These are phyloP conservation scores for Melanchra persicariae DNA, from an alignment of 2,888 invertebrate species.

Conservation along the genomic window DNA sequence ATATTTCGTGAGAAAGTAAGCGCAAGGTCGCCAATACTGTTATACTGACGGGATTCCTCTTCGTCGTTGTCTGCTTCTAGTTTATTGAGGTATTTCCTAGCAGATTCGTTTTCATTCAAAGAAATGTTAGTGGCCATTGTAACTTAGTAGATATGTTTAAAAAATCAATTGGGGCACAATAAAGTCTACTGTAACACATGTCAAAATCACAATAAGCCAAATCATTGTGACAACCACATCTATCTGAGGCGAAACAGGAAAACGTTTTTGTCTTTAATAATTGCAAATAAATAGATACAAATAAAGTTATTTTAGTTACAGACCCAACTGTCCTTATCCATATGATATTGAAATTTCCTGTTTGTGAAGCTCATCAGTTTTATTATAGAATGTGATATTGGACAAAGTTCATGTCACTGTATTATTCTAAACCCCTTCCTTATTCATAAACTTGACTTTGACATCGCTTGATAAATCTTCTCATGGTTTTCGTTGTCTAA, in stretches of 20 bases:
- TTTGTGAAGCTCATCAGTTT: slow-evolving; percentile 65
- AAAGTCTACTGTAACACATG: background rate
- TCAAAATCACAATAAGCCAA: background rate
- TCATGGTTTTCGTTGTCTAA: slow-evolving; percentile 19
- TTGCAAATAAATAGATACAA: slow-evolving; percentile 50
- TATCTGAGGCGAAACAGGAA: slow-evolving; percentile 53
- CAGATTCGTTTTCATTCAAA: background rate
- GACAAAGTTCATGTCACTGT: slow-evolving; percentile 30
- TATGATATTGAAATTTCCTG: slow-evolving; percentile 71
- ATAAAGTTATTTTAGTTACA: slow-evolving; percentile 54
- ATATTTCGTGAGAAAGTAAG: slow-evolving; percentile 55
- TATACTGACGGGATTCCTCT: slow-evolving; percentile 3
- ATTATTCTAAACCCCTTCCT: slow-evolving; percentile 35
- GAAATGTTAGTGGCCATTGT: background rate
- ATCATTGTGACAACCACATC: slow-evolving; percentile 18
- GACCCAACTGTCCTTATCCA: slow-evolving; percentile 60
- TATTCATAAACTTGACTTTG: slow-evolving; percentile 32
- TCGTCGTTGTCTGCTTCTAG: background rate
- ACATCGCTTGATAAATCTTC: slow-evolving; percentile 32
- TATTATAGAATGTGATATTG: slow-evolving; percentile 52
- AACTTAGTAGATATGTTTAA: no score
- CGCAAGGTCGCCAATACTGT: slow-evolving; percentile 43
- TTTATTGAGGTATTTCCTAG: background rate
- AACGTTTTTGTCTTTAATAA: slow-evolving; percentile 55
- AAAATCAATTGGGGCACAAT: slow-evolving; percentile 1